Base-by-base conservation (phyloP, 2,888 invertebrate genomes). In the Lepeophtheirus nordmannii region DNA sequence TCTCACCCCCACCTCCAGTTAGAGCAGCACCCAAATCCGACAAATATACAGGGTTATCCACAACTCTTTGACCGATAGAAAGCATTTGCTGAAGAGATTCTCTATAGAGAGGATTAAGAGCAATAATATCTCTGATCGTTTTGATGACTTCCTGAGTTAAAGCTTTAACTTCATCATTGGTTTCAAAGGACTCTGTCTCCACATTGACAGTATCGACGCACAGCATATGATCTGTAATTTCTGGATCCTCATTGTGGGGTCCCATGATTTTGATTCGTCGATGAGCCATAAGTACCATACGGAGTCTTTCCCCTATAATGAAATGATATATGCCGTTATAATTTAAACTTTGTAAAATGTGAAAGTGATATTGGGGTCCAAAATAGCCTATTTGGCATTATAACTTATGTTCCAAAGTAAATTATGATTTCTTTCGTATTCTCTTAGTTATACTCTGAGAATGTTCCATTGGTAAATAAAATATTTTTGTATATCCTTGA, bases 41-140 rank as follows among this genome's bases (percentile, higher is more conserved):
- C 62, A 98, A 79, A 76, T 97, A 97, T 17, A 96, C 89, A 0
- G 98, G 98, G 80, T 99, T 97, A 76, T 98, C 98, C 12, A 96
- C 89, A 37, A 97, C 92, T 67, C 93, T 81, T 76, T 94, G 93
- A 1, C 94, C 94, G 73, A 93, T 92, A 62, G 94, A 92, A 72
- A 98, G 79, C 85, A 98, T 92, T 77, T 96, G 93, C 74, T 93
- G 91, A n/a, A 98, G 82, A 63, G 93, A 92, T 75, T 98, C 97
- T 70, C 94, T 85, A 74, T 97, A 97, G 68, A 98, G 78, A 0
- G 96, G 93, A 82, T 97, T 98, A 80, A 97, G 82, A 70, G 90
- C 39, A 69, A 98, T 94, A 68, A 98, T 94, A 77, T 98, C 98
- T 66, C 94, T 80, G 70, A 97, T 93, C 0, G 96, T 97, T 78